Evolutionary conservation across 2,797 vertebrate species (phyloP).

Genomic region (Adelosebastes latens): DNA sequence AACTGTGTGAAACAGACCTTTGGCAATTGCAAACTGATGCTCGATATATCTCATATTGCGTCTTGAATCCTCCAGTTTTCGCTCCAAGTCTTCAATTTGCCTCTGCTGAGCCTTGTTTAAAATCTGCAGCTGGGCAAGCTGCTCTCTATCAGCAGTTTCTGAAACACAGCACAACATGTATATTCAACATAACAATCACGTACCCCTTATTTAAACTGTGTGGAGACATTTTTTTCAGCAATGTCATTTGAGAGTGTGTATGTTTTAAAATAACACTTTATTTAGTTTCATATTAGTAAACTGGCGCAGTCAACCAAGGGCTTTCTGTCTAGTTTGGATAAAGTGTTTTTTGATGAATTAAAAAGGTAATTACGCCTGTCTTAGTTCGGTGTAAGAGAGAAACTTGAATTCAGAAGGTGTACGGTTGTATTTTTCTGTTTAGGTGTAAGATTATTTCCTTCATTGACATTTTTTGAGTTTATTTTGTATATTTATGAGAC

Average conservation of each 20-base stretch:
- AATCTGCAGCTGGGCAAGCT: constrained; percentile 91
- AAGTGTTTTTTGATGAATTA: no score
- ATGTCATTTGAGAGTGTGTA: not conserved
- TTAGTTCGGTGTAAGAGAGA: no score
- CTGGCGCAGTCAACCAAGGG: no score
- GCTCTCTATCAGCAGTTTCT: constrained; percentile 89
- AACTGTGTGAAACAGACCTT: constrained; percentile 82
- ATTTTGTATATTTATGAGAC: no score
- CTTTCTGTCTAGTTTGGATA: no score
- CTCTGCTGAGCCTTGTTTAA: constrained; percentile 92
- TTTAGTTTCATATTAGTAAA: not conserved
- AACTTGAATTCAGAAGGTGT: no score
- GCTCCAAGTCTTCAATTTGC: constrained; percentile 89
- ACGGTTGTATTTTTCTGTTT: no score
- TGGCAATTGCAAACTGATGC: constrained; percentile 92
- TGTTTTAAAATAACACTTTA: not conserved
- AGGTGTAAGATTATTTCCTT: no score
- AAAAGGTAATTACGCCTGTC: no score
- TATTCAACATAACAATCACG: not conserved
- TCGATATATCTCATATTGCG: constrained; percentile 91
- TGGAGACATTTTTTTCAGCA: not conserved
- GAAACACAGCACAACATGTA: constrained; percentile 33
- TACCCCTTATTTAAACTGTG: not conserved
- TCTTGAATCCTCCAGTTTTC: constrained; percentile 90
- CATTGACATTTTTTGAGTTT: no score